Base-by-base conservation (phyloP, 2,888 invertebrate genomes). In the Andrena camellia region DNA sequence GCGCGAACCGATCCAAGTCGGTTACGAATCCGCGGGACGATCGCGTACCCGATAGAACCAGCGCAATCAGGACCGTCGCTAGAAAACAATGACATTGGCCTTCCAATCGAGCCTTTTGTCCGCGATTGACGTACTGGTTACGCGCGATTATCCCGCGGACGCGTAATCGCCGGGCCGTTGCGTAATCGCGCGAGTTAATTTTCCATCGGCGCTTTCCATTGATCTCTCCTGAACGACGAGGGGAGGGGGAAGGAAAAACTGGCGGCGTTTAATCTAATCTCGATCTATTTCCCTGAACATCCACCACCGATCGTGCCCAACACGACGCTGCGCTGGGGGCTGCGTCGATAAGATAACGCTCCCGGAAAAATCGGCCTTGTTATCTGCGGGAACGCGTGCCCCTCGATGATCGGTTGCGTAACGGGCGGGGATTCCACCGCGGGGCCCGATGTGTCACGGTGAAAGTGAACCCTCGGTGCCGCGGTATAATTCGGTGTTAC, bases 381-480 rank as follows among this genome's bases (percentile, higher is more conserved):
- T 68, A 71, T 35, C 35, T 26, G 33, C 7, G 20, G 20, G 68
- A 42, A 17, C 42, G 17, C 42, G 17, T 42, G 42, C 42, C 17
- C 42, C 13, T 42, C 17, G 42, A 17, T 4, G n/a, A 76, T 69
- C 2, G 79, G 59, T 80, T 54, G 48, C 35, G 48, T 59, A 71
- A 80, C 76, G 23, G 13, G 42, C 50, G 52, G 7, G 13, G 68
- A 1, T 31, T 57, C n/a, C 26, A 2, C 52, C 0, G 7, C 23
- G 1, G 5, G 66, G 13, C 13, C 7, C 50, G 20, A 73, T 50
- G 31, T 57, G 54, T 78, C 29, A 42, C 20, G 50, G 59, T 52
- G 72, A 85, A 80, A 86, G 74, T 64, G 60, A 70, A 73, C 62
- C 42, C 17, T 67, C 29, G 73, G 52, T 29, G 8, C 69, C 54